Evolutionary conservation across 1,140 invertebrate species (phyloP), one percentile per base, ranked within the genome.

Genomic region (Lepidurus apus): DNA sequence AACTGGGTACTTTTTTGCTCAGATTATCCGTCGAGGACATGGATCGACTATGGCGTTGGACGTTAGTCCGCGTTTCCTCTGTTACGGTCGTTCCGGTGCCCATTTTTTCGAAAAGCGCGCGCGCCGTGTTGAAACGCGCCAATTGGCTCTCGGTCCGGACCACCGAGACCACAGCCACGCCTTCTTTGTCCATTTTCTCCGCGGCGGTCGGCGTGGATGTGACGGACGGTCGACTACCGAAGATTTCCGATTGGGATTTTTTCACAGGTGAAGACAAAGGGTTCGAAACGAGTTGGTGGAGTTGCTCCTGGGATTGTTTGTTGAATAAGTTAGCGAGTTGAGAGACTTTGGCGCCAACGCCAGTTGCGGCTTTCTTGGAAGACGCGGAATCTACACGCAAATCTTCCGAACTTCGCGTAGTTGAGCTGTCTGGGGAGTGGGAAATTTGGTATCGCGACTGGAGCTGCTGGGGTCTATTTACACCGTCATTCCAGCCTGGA

Each of bases 241-340:
- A 79, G 47, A 26, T 74, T 43, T 83, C 79, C 43, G 81, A 82
- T 21, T 83, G 81, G 24, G 80, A 43, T 73, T 83, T 78, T 42
- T 75, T 77, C 81, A 86, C 86, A 78, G 83, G 85, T 21, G 42
- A 43, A 43, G 86, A 84, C 77, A 87, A 85, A 42, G 83, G 78
- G 83, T 87, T 87, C 77, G 87, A 82, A 73, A 83, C 81, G 53
- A 83, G 81, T 34, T 81, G 76, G 13, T 82, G 74, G 82, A 83
- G 76, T 45, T 76, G 53, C 81, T 84, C 82, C 74, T 81, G 82
- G 74, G 80, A 74, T 44, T 84, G 82, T 43, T 82, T 83, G 87
- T 93, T 92, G 85, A 95, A 95, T 83, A 95, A 93, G 84, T 94
- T 94, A 43, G 93, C 93, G 78, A 95, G 95, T 86, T 95, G 93